A percentile compares a stretch with the other conserved stretches of the same genome.
These are phyloP conservation scores for Nymphalis polychloros DNA, from an alignment of 2,888 invertebrate species.

Conservation along the genomic window DNA sequence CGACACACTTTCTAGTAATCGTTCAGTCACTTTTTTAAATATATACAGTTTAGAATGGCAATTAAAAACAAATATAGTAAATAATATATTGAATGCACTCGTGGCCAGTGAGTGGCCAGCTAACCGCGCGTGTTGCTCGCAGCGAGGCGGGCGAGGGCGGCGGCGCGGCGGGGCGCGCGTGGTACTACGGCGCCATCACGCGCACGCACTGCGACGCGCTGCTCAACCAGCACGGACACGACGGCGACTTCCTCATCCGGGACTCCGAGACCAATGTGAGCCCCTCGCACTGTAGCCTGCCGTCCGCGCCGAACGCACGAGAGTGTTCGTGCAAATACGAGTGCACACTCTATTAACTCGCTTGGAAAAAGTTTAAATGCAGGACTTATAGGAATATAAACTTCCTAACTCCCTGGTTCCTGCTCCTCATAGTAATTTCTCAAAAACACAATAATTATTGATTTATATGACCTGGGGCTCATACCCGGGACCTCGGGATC, in stretches of 20 bases:
- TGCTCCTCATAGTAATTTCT: too few relatives aligned
- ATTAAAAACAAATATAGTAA: too few relatives aligned
- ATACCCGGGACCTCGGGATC: too few relatives aligned
- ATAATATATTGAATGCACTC: too few relatives aligned
- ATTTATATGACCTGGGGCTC: too few relatives aligned
- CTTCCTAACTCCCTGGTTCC: too few relatives aligned
- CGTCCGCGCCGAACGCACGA: too few relatives aligned
- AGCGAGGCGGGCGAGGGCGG: conserved; percentile 44
- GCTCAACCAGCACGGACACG: conserved; percentile 96
- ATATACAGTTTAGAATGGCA: too few relatives aligned
- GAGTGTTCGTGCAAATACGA: neutral
- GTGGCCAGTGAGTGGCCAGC: too few relatives aligned
- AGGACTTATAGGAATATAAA: too few relatives aligned
- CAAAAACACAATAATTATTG: too few relatives aligned
- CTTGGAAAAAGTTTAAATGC: too few relatives aligned
- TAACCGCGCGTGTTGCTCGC: neutral
- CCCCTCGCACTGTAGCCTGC: neutral
- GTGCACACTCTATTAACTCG: neutral
- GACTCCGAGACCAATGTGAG: conserved; percentile 99
- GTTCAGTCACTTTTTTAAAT: neutral
- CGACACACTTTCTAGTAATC: neutral
- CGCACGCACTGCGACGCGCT: conserved; percentile 98
- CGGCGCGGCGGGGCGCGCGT: conserved; percentile 89
- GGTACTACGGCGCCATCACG: conserved; percentile 98
- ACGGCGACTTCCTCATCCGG: conserved; percentile 99